Base-by-base conservation (phyloP, 2,888 invertebrate species). In the Stramonita haemastoma region DNA sequence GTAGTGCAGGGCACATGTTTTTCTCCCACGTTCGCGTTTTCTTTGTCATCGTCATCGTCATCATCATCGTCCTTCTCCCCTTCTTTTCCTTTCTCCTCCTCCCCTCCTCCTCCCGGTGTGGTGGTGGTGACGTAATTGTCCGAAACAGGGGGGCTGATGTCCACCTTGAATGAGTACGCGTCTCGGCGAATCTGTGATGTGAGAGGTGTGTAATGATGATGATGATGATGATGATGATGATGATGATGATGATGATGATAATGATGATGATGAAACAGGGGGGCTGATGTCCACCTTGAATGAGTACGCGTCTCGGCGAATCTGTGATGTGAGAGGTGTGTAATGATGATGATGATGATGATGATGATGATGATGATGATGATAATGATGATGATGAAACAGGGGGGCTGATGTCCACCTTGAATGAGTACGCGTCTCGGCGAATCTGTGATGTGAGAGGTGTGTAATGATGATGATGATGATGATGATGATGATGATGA, bases 1-100 rank as follows among this genome's bases (percentile, higher is more conserved):
- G 97, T 70, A 98, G 98, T 95, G 98, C 98, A 22, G 98, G 98
- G 96, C 99, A 99, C 2, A 98, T 97, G 34, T 96, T 95, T 89
- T 94, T n/a, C n/a, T n/a, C 93, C 93, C 5, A 94, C 94, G 0
- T 91, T 90, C 32, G 70, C 89, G n/a, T 32, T 73, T 2, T 81
- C 88, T 8, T 46, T 46, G n/a, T 87, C 87, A 2, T 36, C 36
- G 15, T 46, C 32, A 2, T 32, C 36, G 0, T 36, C 26, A n/a
- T 79, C 87, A 56, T 79, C 88, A 11, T 77, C 81, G 15, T 87
- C 87, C n/a, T 17, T n/a, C n/a, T n/a, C 22, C 34, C 6, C 83
- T 11, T 26, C 19, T 26, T 77, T 46, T 8, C 29, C 6, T 34
- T 32, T 13, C 19, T 26, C n/a, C 11, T 22, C 81, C 6, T n/a